Percentiles rank a stretch among this genome's conserved stretches.
These are phyloP conservation scores for Boloria selene DNA, from an alignment of 2,888 invertebrate genomes.

Conservation along the genomic window DNA sequence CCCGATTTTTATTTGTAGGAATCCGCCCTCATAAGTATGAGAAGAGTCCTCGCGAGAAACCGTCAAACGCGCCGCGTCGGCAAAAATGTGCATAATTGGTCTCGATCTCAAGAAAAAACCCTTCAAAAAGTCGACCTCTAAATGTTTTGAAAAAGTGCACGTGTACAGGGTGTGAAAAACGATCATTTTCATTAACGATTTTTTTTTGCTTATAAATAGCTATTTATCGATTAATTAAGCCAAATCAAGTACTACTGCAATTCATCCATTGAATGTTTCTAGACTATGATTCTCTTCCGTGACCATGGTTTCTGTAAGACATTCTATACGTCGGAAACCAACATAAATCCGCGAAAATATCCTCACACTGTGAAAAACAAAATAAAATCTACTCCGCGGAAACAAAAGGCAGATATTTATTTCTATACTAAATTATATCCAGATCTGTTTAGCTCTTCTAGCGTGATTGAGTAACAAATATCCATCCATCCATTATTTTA, in stretches of 20 bases:
- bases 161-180: constrained; percentile 61
- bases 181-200: constrained; percentile 11
- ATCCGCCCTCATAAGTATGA: constrained; percentile 72
- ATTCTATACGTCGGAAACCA: no score
- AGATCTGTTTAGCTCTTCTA: no score
- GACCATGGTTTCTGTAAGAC: no score
- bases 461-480: no score
- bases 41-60: constrained; percentile 52
- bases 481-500: no score
- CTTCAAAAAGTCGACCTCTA: constrained; percentile 78
- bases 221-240: background rate
- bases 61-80: constrained; percentile 73
- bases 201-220: background rate
- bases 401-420: no score
- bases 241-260: background rate
- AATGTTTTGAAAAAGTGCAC: constrained; percentile 79
- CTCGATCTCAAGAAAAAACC: constrained; percentile 71
- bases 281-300: no score
- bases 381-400: no score
- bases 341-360: no score
- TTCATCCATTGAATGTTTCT: background rate
- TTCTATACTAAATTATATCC: no score
- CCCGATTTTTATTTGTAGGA: constrained; percentile 79
- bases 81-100: constrained; percentile 82
- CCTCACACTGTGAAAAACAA: no score